These are phyloP conservation scores for Salvelinus fontinalis DNA, from an alignment of 2,113 vertebrate species.

Conservation along the genomic window DNA sequence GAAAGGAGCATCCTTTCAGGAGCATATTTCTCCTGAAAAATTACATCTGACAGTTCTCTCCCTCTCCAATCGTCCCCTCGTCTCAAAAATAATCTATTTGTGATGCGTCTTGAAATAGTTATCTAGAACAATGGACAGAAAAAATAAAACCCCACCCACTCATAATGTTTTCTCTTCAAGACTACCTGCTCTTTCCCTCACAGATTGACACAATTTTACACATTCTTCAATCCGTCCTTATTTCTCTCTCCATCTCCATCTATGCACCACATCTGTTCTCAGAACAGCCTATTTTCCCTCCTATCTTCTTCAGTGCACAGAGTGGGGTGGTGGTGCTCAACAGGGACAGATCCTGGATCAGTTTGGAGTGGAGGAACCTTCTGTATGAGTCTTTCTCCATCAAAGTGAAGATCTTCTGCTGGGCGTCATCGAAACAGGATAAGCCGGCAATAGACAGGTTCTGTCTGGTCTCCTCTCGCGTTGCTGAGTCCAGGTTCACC, in stretches of 20 bases:
- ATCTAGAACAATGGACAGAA: background rate
- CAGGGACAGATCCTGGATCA: slow-evolving; percentile 60
- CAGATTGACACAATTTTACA: background rate
- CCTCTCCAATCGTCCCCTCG: background rate
- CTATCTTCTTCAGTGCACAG: slow-evolving; percentile 39
- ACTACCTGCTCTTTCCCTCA: background rate
- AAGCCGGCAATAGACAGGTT: slow-evolving; percentile 54
- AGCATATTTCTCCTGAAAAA: background rate
- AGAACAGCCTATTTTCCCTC: slow-evolving; percentile 7
- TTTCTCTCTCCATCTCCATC: background rate
- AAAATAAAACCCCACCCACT: background rate
- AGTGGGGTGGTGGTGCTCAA: background rate
- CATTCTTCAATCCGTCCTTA: background rate
- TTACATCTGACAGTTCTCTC: background rate
- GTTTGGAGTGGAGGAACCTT: slow-evolving; percentile 74
- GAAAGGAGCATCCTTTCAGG: background rate
- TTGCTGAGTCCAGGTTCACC: slow-evolving; percentile 76
- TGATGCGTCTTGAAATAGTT: background rate
- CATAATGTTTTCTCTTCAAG: background rate
- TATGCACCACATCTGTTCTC: background rate
- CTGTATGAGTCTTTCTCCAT: slow-evolving; percentile 82
- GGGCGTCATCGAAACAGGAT: slow-evolving; percentile 72
- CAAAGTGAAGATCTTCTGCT: slow-evolving; percentile 74
- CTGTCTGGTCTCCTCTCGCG: slow-evolving; percentile 66
- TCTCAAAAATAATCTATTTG: too few relatives aligned